Evolutionary conservation across 2,888 invertebrate genomes (phyloP).

Genomic region (Pandemis corylana): DNA sequence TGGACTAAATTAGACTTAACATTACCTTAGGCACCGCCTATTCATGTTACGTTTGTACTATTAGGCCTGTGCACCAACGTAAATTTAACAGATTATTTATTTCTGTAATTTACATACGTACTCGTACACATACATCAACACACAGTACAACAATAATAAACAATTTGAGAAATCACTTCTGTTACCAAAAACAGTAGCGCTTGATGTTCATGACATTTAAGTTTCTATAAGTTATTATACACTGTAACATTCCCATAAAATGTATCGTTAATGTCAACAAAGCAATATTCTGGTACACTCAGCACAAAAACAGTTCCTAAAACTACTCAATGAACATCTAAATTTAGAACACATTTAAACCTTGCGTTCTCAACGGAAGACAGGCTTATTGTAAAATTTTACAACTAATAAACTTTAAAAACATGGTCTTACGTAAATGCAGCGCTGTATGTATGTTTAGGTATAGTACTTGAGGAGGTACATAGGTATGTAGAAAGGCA

Average conservation of each 20-base stretch:
- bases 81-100: neutral
- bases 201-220: neutral
- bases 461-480: neutral
- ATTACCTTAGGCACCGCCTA: neutral
- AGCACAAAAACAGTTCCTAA: slow-evolving; percentile 23
- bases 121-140: neutral
- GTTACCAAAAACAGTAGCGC: neutral
- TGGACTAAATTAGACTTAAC: neutral
- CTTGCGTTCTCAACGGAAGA: slow-evolving; percentile 22
- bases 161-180: neutral
- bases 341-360: slow-evolving; percentile 19
- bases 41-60: slow-evolving; percentile 30
- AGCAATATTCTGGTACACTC: slow-evolving; percentile 24
- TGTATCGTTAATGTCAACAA: slow-evolving; percentile 21
- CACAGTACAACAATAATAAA: neutral
- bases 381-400: slow-evolving; percentile 12
- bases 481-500: slow-evolving; percentile 3
- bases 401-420: slow-evolving; percentile 6
- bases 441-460: neutral
- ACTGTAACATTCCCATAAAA: slow-evolving; percentile 35
- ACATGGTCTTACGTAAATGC: slow-evolving; percentile 28
- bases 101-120: neutral
- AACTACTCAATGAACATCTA: slow-evolving; percentile 1
- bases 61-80: slow-evolving; percentile 26
- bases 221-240: slow-evolving; percentile 9